Percentiles rank a stretch among this genome's conserved stretches.
phyloP scores from a whole-genome alignment of 2,113 vertebrate genomes.

The Bos javanicus region DNA sequence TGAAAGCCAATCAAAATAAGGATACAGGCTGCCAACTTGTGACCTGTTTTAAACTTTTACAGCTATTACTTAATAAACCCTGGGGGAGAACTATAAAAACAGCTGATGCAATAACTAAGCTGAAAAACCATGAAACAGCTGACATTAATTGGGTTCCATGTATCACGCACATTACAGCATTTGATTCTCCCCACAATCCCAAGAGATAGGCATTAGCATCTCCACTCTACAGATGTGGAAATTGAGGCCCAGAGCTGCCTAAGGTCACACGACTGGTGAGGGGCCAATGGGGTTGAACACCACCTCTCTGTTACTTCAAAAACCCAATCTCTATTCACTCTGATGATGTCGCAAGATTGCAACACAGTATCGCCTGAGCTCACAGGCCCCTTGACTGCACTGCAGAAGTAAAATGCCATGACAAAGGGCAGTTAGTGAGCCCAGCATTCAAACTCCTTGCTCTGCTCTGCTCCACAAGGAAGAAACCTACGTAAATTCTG shows the following conservation, averaged over 20 bases:
- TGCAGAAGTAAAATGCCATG: neutral
- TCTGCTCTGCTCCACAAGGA: neutral
- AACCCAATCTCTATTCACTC: neutral
- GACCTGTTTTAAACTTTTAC: constrained; percentile 41
- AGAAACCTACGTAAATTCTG: neutral
- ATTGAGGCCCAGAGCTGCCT: neutral
- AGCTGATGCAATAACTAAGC: constrained; percentile 12
- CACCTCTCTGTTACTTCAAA: neutral
- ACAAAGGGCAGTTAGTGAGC: neutral
- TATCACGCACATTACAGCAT: neutral
- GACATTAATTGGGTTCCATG: neutral
- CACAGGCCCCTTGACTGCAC: neutral
- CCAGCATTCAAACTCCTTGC: neutral
- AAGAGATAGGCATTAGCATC: neutral
- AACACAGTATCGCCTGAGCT: neutral
- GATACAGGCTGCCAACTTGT: neutral
- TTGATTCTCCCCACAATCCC: neutral
- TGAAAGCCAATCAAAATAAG: constrained; percentile 56
- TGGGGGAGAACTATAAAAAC: neutral
- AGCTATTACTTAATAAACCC: constrained; percentile 46
- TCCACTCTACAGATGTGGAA: neutral
- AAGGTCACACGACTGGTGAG: neutral
- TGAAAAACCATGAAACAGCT: neutral
- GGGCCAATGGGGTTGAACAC: neutral
- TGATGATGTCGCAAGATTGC: neutral